These are phyloP conservation scores for Phalacrocorax aristotelis DNA, from an alignment of 2,113 vertebrate genomes.

Conservation along the genomic window DNA sequence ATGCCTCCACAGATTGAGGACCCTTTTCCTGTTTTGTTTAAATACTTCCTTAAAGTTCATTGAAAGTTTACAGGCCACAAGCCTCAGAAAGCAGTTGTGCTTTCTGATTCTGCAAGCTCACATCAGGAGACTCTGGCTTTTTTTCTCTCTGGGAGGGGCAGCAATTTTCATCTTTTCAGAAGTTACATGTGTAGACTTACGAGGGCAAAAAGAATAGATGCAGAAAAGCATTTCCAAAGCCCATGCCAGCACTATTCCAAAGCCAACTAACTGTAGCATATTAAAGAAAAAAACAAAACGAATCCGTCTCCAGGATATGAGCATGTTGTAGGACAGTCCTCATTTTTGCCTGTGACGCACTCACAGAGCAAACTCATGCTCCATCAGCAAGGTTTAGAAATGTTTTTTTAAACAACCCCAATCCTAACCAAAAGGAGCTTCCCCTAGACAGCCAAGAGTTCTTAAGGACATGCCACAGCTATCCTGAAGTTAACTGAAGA, in stretches of 20 bases:
- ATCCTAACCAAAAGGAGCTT: neutral
- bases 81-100: neutral
- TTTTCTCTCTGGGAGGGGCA: neutral
- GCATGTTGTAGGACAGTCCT: neutral
- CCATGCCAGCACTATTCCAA: neutral
- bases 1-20: neutral
- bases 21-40: constrained; percentile 51
- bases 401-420: neutral
- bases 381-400: neutral
- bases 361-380: neutral
- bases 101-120: neutral
- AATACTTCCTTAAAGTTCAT: constrained; percentile 29
- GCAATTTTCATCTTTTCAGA: neutral
- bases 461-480: neutral
- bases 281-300: neutral
- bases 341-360: neutral
- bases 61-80: constrained; percentile 13
- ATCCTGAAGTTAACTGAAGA: neutral
- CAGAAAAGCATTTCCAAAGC: neutral
- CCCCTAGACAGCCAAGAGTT: neutral
- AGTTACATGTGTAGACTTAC: neutral
- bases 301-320: neutral
- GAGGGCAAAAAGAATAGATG: neutral
- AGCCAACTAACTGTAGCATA: neutral
- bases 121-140: neutral